Base-by-base conservation (phyloP, 2,113 vertebrate species). In the Nibea coibor region DNA sequence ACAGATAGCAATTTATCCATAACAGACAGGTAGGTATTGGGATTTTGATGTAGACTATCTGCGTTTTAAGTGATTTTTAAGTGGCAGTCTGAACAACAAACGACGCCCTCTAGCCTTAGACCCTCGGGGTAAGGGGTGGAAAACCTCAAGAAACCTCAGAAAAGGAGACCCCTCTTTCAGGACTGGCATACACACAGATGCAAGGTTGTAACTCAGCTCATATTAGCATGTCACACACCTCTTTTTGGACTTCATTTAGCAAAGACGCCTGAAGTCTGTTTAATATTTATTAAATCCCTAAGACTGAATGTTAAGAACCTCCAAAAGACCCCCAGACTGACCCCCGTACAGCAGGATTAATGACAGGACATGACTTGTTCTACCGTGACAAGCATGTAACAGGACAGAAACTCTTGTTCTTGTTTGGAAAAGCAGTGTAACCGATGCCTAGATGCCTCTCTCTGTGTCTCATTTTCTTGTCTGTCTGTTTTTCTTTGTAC, bases 351-450 rank as follows among this genome's bases (percentile, higher is more conserved):
- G 56, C 59, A 14, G 17, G 28, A 48, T 66, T 17, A 58, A 31
- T 78, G 78, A 62, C 20, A 6, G 47, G 80, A 73, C 35, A 19
- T 28, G 11, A 83, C 72, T 78, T 50, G 66, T 76, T 82, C 39
- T 58, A 14, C 78, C 70, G 53, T 61, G 45, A 61, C 70, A 47
- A 80, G 10, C 35, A 62, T 15, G 69, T 69, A 62, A 19, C 19
- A 58, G 48, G 26, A 14, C 4, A 71, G 20, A 72, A 42, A 43
- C 53, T 24, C 17, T 67, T 72, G 45, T 22, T 56, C 35, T 53
- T 64, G 48, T 66, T 80, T 48, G n/a, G 24, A 58, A 53, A 75
- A 35, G 26, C 10, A 35, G 11, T 50, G n/a, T 43, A 75, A 63
- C 22, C 65, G 61, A 85, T 58, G 72, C 57, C 47, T 47, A 19